phyloP scores from a whole-genome alignment of 2,888 invertebrate species.

The Drosophila incognita region DNA sequence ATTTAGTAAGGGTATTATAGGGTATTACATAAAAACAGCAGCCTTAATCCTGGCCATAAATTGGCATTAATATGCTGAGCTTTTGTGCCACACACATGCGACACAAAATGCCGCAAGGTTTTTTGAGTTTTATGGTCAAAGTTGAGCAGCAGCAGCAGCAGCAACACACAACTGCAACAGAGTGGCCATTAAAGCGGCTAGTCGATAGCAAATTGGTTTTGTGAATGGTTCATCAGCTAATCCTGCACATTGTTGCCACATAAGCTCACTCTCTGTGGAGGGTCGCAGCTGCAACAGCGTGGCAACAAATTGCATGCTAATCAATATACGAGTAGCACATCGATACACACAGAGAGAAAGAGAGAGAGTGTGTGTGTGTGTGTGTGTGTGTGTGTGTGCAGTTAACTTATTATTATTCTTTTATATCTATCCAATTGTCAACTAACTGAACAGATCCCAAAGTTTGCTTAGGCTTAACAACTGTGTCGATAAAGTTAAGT shows the following conservation, averaged over 20 bases:
- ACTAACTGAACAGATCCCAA: neutral
- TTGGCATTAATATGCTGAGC: slow-evolving; percentile 70
- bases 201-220: slow-evolving; percentile 53
- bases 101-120: slow-evolving; percentile 43
- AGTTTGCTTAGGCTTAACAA: neutral
- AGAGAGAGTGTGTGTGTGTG: rapidly evolving
- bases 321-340: neutral
- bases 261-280: slow-evolving; percentile 1
- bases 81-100: slow-evolving; percentile 59
- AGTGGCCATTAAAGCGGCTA: slow-evolving; percentile 47
- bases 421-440: neutral
- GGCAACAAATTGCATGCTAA: slow-evolving; percentile 10
- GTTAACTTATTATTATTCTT: neutral
- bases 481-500: slow-evolving; percentile 12
- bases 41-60: slow-evolving; percentile 62
- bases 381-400: neutral
- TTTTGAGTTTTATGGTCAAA: slow-evolving; percentile 56
- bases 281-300: slow-evolving; percentile 11
- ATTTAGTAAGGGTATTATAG: neutral
- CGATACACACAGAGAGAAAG: neutral
- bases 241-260: slow-evolving; percentile 54
- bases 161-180: slow-evolving; percentile 4
- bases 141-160: slow-evolving; percentile 29
- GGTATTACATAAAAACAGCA: neutral
- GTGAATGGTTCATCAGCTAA: slow-evolving; percentile 48